Conservation (phyloP, 2,797 vertebrate genomes). For the Brachymystax lenok region DNA sequence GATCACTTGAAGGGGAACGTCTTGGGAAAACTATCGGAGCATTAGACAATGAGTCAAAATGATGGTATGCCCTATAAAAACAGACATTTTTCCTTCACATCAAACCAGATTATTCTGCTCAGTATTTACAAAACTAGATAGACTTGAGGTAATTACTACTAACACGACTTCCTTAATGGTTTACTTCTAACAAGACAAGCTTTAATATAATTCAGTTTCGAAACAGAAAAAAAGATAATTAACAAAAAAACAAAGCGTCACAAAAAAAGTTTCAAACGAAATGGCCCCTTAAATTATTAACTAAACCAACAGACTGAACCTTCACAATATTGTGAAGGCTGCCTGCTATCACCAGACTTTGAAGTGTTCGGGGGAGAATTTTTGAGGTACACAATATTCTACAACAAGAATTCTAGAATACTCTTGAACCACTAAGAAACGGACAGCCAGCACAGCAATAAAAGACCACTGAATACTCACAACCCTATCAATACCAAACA, state of each 20-base stretch:
- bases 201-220: slow-evolving; percentile 68
- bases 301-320: slow-evolving; percentile 22
- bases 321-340: slow-evolving; percentile 33
- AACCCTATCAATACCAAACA: slow-evolving; percentile 41
- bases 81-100: slow-evolving; percentile 65
- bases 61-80: slow-evolving; percentile 56
- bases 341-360: slow-evolving; percentile 28
- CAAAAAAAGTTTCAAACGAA: slow-evolving; percentile 49
- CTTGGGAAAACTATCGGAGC: slow-evolving; percentile 64
- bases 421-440: slow-evolving; percentile 31
- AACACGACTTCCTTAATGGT: slow-evolving; percentile 73
- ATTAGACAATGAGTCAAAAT: slow-evolving; percentile 58
- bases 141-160: slow-evolving; percentile 75
- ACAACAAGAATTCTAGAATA: slow-evolving; percentile 10
- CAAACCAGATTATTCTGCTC: slow-evolving; percentile 62
- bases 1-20: slow-evolving; percentile 31
- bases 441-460: slow-evolving; percentile 33
- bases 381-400: slow-evolving; percentile 1
- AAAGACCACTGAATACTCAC: slow-evolving; percentile 47
- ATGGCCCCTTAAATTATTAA: slow-evolving; percentile 45
- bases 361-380: slow-evolving; percentile 15
- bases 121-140: slow-evolving; percentile 76
- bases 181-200: slow-evolving; percentile 76
- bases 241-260: slow-evolving; percentile 43
- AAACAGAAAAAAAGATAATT: slow-evolving; percentile 57